Evolutionary conservation across 35 echinoderm and acorn worm genomes (phyloP), one percentile per base, ranked within the genome.

Genomic region (Apostichopus japonicus): DNA sequence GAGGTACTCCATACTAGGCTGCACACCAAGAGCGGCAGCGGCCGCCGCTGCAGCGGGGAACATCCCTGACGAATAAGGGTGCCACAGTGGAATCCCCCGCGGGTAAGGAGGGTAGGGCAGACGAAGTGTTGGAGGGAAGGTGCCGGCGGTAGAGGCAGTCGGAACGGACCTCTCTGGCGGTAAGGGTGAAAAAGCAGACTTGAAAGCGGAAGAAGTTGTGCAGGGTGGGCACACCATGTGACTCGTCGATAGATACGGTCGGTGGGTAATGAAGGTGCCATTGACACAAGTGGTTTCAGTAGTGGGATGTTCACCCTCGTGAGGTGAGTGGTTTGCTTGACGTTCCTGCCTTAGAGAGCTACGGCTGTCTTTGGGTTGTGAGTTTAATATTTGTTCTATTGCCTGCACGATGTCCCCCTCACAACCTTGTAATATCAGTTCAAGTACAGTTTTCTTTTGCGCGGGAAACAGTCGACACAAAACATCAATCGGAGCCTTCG

Each of bases 181-280:
- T 65, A 99, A 79, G 14, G 97, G 97, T 5, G 97, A 99, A 86
- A 99, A 99, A 55, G 97, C 97, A 16, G 97, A 99, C 63, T 96
- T 99, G 33, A 99, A 91, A 71, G 95, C 97, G 53, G 95, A 83
- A 17, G 97, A 76, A 70, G 89, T 93, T 52, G 92, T 62, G 54
- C 91, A 90, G 5, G 95, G 93, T 21, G 93, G 90, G 21, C 55
- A 91, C 24, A 79, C 77, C 71, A 91, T 79, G 54, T 91, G 71
- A 91, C 90, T 94, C 27, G 93, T 92, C 14, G 95, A 93, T 13
- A 99, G 70, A 44, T 99, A 99, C 10, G 97, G 97, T 51, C 95
- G 91, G 79, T 99, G 97, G 6, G 95, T 94, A 15, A 99, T 94
- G 25, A 90, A 96, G 0, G 97, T 92, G 5, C 91, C 93, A 61